Base-by-base conservation (phyloP, 2,113 vertebrate genomes). In the Trematomus loennbergii region DNA sequence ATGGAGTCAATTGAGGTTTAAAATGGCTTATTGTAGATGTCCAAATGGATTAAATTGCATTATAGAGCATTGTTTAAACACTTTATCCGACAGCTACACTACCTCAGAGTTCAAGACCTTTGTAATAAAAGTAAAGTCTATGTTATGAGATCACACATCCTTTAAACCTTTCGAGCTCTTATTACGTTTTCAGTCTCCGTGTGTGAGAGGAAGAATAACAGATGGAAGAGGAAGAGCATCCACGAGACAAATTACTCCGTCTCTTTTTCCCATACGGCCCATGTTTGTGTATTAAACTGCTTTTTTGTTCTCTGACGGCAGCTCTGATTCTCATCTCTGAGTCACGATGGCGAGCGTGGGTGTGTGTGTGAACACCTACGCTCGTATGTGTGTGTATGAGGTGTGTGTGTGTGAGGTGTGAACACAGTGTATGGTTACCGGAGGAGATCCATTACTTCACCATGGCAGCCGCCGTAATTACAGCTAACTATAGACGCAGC, bases 401-500 rank as follows among this genome's bases (percentile, higher is more conserved):
- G n/a, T 3, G 76, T 81, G 9, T n/a, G 64, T 17, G 70, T 22
- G 46, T 3, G 3, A 46, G 58, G 76, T 85, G 88, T 73, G 84
- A 87, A 90, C 83, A 40, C 49, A 40, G 36, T 40, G 36, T 71
- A 55, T 58, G 74, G 85, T 92, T 91, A 84, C 91, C 85, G 86
- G 78, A 84, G 80, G 72, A 89, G 87, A 90, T 88, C 84, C 75
- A 85, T 92, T 91, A 91, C 87, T 72, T 91, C 72, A 63, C 82
- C 75, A 68, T 84, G 85, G 81, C 91, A 91, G 90, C 86, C 80
- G 25, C 79, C 85, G 87, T 94, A 93, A 93, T 94, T 93, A 94
- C 91, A 72, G 86, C 90, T 91, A 92, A 91, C 89, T 88, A 86
- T 90, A 91, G 89, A 81, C 25, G 3, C 62, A 88, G 88, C 60